Evolutionary conservation across 23 tunicate species (phyloP).

Genomic region (Styela plicata): DNA sequence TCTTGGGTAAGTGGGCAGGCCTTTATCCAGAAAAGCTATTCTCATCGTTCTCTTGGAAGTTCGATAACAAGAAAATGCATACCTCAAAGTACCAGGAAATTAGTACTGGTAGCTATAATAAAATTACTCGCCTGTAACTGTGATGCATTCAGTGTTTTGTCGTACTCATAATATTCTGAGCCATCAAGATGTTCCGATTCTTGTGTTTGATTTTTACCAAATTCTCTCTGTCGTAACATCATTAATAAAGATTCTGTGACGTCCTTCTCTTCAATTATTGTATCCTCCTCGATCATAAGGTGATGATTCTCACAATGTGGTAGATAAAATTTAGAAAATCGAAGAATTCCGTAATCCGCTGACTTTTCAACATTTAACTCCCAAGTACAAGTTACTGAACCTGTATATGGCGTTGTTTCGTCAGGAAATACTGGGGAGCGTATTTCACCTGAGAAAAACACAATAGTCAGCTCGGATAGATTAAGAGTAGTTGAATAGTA

Average conservation of each 20-base stretch:
- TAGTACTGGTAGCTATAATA: too few relatives aligned
- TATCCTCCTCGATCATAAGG: conserved; percentile 11
- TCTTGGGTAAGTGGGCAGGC: too few relatives aligned
- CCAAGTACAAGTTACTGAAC: conserved; percentile 16
- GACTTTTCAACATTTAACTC: not conserved
- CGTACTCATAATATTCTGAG: not conserved
- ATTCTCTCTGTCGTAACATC: not conserved
- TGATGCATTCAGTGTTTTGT: not conserved
- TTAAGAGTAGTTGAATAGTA: too few relatives aligned
- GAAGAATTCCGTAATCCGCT: conserved; percentile 14
- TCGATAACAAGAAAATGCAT: too few relatives aligned
- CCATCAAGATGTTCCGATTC: not conserved
- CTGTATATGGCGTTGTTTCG: not conserved
- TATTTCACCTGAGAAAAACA: not conserved
- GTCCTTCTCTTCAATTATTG: conserved; percentile 9
- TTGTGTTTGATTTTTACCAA: not conserved
- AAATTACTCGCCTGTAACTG: not conserved
- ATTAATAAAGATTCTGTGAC: conserved; percentile 4
- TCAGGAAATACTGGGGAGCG: conserved; percentile 22
- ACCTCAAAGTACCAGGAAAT: too few relatives aligned
- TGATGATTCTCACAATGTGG: conserved; percentile 21
- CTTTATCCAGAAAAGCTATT: too few relatives aligned
- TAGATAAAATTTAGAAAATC: conserved; percentile 4
- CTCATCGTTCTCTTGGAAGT: too few relatives aligned
- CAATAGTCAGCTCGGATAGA: too few relatives aligned